These are phyloP conservation scores for Bactericera cockerelli DNA, from an alignment of 1,140 invertebrate species.

Conservation along the genomic window DNA sequence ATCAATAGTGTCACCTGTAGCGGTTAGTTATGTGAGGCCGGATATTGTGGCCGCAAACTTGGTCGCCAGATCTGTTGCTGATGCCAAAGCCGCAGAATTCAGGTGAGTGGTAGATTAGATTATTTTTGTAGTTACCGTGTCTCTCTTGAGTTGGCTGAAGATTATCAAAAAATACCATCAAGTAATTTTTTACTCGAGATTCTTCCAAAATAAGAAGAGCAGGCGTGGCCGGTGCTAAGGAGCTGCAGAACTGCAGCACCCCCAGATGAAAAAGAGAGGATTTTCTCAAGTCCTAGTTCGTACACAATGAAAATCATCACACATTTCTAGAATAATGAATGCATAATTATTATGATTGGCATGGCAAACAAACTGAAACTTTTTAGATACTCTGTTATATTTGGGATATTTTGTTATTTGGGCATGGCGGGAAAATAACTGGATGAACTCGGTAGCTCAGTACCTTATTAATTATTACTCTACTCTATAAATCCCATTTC, in stretches of 20 bases:
- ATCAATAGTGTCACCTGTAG: too few species aligned
- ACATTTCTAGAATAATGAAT: too few species aligned
- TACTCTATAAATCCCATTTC: too few species aligned
- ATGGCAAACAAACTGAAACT: too few species aligned
- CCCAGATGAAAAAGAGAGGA: too few species aligned
- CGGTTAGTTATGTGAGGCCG: too few species aligned
- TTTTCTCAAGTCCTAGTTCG: too few species aligned
- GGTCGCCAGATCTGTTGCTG: not conserved
- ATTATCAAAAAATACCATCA: not conserved
- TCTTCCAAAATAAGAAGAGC: not conserved
- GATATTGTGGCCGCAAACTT: not conserved
- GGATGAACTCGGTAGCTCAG: not conserved
- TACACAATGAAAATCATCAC: too few species aligned
- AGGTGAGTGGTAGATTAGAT: not conserved
- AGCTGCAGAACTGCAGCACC: too few species aligned
- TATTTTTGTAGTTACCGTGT: not conserved
- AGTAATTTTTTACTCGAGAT: not conserved
- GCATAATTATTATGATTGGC: too few species aligned
- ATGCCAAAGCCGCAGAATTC: not conserved
- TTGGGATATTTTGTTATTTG: not conserved
- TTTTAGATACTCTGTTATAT: not conserved
- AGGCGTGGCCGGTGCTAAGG: too few species aligned
- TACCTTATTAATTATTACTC: too few species aligned
- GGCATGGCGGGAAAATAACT: not conserved
- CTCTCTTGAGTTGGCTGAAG: not conserved